phyloP scores from a whole-genome alignment of 2,888 invertebrate genomes.

The Magallana nippona region DNA sequence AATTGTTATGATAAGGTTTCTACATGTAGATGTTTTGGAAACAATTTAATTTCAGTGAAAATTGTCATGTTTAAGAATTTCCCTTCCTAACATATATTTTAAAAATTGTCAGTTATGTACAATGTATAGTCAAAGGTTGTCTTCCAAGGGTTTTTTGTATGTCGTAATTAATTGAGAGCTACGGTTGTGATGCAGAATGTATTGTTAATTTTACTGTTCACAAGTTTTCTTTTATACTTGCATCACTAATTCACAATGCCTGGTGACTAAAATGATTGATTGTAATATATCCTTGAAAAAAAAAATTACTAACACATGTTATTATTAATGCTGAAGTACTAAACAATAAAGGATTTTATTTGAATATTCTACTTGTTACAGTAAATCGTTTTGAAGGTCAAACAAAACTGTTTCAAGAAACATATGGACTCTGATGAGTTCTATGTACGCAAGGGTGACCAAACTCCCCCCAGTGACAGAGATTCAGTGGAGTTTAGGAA shows the following conservation, averaged over 20 bases:
- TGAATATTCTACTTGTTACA: too few relatives aligned
- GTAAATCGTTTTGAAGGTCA: too few relatives aligned
- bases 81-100: too few relatives aligned
- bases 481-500: too few relatives aligned
- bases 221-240: background rate
- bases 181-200: background rate
- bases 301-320: background rate
- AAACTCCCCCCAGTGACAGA: too few relatives aligned
- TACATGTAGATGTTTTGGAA: too few relatives aligned
- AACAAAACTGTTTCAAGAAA: too few relatives aligned
- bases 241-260: background rate
- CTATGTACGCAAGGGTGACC: too few relatives aligned
- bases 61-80: background rate
- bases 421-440: too few relatives aligned
- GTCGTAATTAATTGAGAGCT: background rate
- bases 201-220: background rate
- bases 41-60: too few relatives aligned
- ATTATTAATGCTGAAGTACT: background rate
- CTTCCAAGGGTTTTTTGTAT: background rate
- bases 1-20: too few relatives aligned
- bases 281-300: background rate
- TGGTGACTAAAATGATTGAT: background rate
- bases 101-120: background rate
- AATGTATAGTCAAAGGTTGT: background rate
- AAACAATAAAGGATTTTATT: background rate